Base-by-base conservation (phyloP, 2,888 invertebrate species). In the Rhogogaster chlorosoma region DNA sequence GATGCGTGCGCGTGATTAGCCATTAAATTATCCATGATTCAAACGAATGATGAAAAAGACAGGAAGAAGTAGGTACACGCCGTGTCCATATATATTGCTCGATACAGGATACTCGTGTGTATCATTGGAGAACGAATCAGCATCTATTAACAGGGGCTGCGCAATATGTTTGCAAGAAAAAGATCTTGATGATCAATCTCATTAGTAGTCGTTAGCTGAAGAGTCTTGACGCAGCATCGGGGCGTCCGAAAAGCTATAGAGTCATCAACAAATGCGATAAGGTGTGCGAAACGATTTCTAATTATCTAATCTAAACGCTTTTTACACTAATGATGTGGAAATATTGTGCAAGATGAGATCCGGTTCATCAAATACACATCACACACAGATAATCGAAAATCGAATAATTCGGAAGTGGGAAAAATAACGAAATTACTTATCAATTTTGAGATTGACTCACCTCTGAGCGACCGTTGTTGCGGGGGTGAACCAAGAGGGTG, bases 401-500 rank as follows among this genome's bases (percentile, higher is more conserved):
- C 18, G 18, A 71, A 38, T 3, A 6, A 18, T 71, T 29, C 36
- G 7, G 26, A n/a, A 3, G 36, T n/a, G 10, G 29, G n/a, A 38
- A 42, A 71, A 71, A n/a, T 38, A 38, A 71, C 38, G 10, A 12
- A 42, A 26, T 32, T 4, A 42, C 22, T n/a, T 49, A 18, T 12
- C 10, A 75, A 53, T 32, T 53, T n/a, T 36, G 42, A 78, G 12
- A 9, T 32, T 15, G n/a, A 83, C 83, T 83, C 49, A 83, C 83
- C 83, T 83, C 83, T 64, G 67, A 83, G 36, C 32, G 73, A 84
- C 38, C 83, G 70, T 83, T 70, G 38, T 7, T 73, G 83, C 57
- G 84, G 89, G 85, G 89, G 86, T 84, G 89, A 88, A 87, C 89
- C 89, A 88, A 90, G 86, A 86, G 87, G 87, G 87, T 88, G 86